Base-by-base conservation (phyloP, 1,140 invertebrate genomes). In the Drepana arcuata region DNA sequence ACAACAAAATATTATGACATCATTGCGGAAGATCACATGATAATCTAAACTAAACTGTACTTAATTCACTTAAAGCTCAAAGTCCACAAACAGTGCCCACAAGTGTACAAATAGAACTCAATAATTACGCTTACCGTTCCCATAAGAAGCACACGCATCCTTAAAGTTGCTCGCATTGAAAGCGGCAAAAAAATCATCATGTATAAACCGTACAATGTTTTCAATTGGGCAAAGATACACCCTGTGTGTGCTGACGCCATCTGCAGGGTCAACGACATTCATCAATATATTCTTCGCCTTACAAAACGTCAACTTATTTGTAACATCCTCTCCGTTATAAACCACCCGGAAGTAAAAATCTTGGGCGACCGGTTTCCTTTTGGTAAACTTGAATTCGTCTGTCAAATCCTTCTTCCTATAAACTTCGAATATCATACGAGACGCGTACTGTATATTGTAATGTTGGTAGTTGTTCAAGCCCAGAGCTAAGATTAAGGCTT, bases 261-360 rank as follows among this genome's bases (percentile, higher is more conserved):
- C 71, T 7, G 53, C 52, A 0, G 62, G 62, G 13, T 77, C 64
- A 0, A 55, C 55, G 0, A 73, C 63, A 30, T 64, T 74, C 75
- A 78, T 77, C 0, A 65, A 50, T 2, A 74, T 40, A 33, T 65
- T 77, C 7, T 65, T 59, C 7, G 84, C 73, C 26, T 85, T 85
- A 66, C 95, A 98, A 67, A 97, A 96, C 29, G 86, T 87, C 11
- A 95, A 85, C 41, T 89, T 87, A 58, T 89, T 87, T 0, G 96
- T 98, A 0, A 95, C 87, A 74, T 96, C 94, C 41, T 88, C 88
- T 0, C 96, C 96, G 67, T 97, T 96, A 45, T 92, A 91, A 13
- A 98, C 73, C 1, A 96, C 81, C 1, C 93, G 87, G 52, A 96
- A 94, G 62, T 92, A 93, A 70, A 91, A 92, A 64, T 91, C 88